Evolutionary conservation across 2,797 vertebrate species (phyloP), one percentile per base, ranked within the genome.

Genomic region (Malacoctenus gilli): DNA sequence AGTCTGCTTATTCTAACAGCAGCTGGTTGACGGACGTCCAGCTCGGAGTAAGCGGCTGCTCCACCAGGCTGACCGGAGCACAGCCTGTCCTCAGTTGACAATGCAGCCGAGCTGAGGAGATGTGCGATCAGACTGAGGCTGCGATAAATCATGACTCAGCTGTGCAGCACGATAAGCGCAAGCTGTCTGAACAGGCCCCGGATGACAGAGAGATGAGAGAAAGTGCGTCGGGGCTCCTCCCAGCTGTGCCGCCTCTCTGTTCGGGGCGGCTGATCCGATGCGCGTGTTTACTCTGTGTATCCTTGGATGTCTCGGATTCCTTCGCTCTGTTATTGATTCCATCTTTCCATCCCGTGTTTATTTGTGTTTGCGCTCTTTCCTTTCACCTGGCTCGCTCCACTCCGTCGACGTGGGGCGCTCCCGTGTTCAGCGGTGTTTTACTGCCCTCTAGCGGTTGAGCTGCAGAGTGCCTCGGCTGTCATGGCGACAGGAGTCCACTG

Each of bases 61-160:
- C 32, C 14, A 72, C 64, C 31, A 58, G 42, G 18, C 54, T 64
- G 68, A 74, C 37, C 53, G 36, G 44, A 68, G 72, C 39, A 79
- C 67, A 77, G 54, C 21, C 21, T 77, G 79, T 88, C 80, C 78
- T 75, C 51, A 83, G 47, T 72, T 84, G 77, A 75, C 62, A 66
- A 47, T 40, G 63, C 36, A 68, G 60, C 52, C 42, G 9, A 54
- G 49, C 49, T 38, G 49, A 36, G 42, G 50, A 59, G 50, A 55
- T 30, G 51, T 75, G 71, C 57, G 73, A 77, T 65, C 68, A 54
- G 57, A 62, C 49, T 35, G 42, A 61, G 20, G 23, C 52, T 12
- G 66, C 47, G 60, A 72, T 69, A 50, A 81, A 64, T 77, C 56
- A 75, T 68, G 70, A 83, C 67, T 72, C 63, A 82, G 67, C 59